Evolutionary conservation across 2,797 vertebrate species (phyloP), one percentile per base, ranked within the genome.

Genomic region (Crocidura indochinensis): DNA sequence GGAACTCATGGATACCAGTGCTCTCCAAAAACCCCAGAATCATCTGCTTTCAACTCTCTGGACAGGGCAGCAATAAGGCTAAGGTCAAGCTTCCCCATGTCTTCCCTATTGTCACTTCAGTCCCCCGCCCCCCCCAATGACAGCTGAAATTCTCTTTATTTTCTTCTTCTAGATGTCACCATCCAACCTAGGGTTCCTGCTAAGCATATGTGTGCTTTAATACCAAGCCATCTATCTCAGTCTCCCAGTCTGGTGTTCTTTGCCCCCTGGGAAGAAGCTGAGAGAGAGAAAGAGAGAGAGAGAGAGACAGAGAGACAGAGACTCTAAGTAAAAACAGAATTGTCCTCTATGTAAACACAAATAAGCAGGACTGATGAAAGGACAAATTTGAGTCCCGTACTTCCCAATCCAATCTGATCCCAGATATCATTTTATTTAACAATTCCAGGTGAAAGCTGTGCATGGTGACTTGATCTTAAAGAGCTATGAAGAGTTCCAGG

Each of bases 391-490:
- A 81, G 22, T 38, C 47, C 44, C 2, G 26, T 31, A 29, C 29
- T 81, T 80, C 46, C 71, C n/a, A 62, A 82, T 62, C 71, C n/a
- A 62, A 82, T 62, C 82, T 69, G 79, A 90, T 74, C 56, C 53
- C 0, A 69, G 47, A 60, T 67, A 82, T 88, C 84, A 60, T 89
- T 91, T 91, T 88, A 84, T 83, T 79, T 92, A 72, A 73, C 74
- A 91, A 80, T 53, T 65, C 82, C 91, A 85, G 94, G 65, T 46
- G 75, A 83, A 88, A 89, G 31, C 82, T 76, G 56, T 47, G 46
- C 76, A 77, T 91, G 79, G 69, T 93, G 93, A 96, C 84, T 93
- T 74, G n/a, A 74, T 93, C 87, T 87, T 94, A 95, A 88, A 91
- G 95, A 89, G 68, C 64, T 60, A 31, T 95, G 87, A 94, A 94